Base-by-base conservation (phyloP, 2,113 vertebrate genomes). In the Hyaena hyaena region DNA sequence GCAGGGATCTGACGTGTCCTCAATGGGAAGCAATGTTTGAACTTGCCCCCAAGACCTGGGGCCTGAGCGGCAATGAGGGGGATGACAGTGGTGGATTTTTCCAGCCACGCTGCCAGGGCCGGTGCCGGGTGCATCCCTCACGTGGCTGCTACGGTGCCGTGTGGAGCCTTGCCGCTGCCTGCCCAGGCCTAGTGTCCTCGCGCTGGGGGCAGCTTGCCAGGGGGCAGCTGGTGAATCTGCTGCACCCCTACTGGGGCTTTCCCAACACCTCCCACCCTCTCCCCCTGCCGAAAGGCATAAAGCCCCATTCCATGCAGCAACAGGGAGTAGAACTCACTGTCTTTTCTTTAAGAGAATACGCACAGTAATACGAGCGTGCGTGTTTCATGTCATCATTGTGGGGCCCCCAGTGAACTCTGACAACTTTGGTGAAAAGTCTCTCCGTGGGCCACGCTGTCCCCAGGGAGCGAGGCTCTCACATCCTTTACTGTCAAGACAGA, bases 11-110 rank as follows among this genome's bases (percentile, higher is more conserved):
- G 61, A 85, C 10, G 6, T 83, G 90, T 85, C 33, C 79, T 82
- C 5, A 68, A 48, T 14, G 69, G 74, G 48, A 95, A 71, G 45
- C n/a, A 28, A 76, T 58, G 96, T 94, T 88, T 6, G 16, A 84
- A 97, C 97, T 92, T 97, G 97, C 90, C 68, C 39, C 71, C 45
- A n/a, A 83, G 80, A 74, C 26, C 50, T 69, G 91, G 91, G 92
- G 19, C 19, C 23, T 35, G 4, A 28, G 39, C 26, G 45, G 80
- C 33, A 14, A 61, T 35, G n/a, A 79, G 31, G 9, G 68, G 55
- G 73, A 26, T n/a, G 63, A 58, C 0, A 5, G 26, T 3, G 85
- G 84, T 79, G 88, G 89, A 76, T 89, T 96, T 93, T 96, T 95
- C 93, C 95, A 97, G 84, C 16, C 33, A 7, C 24, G 4, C 26